These are phyloP conservation scores for Lutraria rhynchaena DNA, from an alignment of 1,140 invertebrate species.

Conservation along the genomic window DNA sequence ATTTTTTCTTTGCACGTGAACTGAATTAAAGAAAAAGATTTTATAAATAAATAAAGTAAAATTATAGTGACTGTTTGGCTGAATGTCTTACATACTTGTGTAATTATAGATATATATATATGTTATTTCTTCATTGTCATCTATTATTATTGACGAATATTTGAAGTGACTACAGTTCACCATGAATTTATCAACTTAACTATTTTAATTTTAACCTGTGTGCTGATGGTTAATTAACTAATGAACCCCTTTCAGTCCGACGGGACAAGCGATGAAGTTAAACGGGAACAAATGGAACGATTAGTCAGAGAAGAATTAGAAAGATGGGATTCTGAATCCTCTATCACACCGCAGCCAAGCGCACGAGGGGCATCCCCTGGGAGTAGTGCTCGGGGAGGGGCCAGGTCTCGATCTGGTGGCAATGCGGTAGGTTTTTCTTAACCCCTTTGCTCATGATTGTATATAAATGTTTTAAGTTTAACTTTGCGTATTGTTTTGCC, in stretches of 20 bases:
- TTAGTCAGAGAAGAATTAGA: constrained; percentile 81
- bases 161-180: too few relatives aligned
- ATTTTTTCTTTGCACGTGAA: too few relatives aligned
- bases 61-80: too few relatives aligned
- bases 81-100: too few relatives aligned
- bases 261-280: constrained; percentile 80
- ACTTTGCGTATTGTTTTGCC: neutral
- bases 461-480: neutral
- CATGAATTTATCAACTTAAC: too few relatives aligned
- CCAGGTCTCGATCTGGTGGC: constrained; percentile 69
- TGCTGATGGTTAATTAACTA: constrained; percentile 1
- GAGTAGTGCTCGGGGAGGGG: constrained; percentile 71
- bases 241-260: constrained; percentile 71
- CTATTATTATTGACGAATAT: too few relatives aligned
- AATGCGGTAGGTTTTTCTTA: constrained; percentile 68
- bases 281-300: constrained; percentile 81
- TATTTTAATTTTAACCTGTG: too few relatives aligned
- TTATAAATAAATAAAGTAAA: too few relatives aligned
- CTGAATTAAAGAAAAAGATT: too few relatives aligned
- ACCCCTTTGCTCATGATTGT: neutral
- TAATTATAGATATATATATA: too few relatives aligned
- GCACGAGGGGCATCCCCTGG: constrained; percentile 76
- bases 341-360: constrained; percentile 73
- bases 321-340: constrained; percentile 81
- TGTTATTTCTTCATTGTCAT: too few relatives aligned